Percentiles rank a stretch among this genome's conserved stretches.
phyloP scores from a whole-genome alignment of 1,140 invertebrate genomes.

The Formica exsecta region DNA sequence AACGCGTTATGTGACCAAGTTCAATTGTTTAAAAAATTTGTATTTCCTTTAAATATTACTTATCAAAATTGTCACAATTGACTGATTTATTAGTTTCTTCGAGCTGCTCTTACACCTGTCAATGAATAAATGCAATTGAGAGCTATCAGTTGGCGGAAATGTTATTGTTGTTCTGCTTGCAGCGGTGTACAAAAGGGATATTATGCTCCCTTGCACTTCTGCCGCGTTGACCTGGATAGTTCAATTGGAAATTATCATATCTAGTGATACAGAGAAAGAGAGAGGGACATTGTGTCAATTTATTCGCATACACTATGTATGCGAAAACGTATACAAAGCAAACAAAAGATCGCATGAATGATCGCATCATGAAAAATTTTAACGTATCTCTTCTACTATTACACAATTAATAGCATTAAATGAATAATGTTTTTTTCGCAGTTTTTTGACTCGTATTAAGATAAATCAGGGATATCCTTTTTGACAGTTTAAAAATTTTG shows the following conservation, averaged over 20 bases:
- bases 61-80: not conserved
- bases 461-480: not conserved
- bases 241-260: conserved; percentile 56
- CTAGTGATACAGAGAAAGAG: not conserved
- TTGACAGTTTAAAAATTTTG: not conserved
- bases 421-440: not conserved
- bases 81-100: not conserved
- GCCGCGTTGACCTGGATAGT: conserved; percentile 33
- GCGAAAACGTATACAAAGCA: not conserved
- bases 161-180: conserved; percentile 38
- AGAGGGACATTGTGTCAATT: conserved; percentile 5
- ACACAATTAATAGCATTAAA: not conserved
- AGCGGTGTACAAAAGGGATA: conserved; percentile 24
- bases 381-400: not conserved
- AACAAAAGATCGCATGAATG: not conserved
- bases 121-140: conserved; percentile 11
- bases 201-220: conserved; percentile 26
- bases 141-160: conserved; percentile 37
- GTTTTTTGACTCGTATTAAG: conserved; percentile 2
- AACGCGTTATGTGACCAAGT: not conserved
- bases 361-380: not conserved
- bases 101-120: not conserved
- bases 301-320: not conserved
- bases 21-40: not conserved
- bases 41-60: not conserved